phyloP scores from a whole-genome alignment of 2,888 invertebrate species.

The Hemithea aestivaria region DNA sequence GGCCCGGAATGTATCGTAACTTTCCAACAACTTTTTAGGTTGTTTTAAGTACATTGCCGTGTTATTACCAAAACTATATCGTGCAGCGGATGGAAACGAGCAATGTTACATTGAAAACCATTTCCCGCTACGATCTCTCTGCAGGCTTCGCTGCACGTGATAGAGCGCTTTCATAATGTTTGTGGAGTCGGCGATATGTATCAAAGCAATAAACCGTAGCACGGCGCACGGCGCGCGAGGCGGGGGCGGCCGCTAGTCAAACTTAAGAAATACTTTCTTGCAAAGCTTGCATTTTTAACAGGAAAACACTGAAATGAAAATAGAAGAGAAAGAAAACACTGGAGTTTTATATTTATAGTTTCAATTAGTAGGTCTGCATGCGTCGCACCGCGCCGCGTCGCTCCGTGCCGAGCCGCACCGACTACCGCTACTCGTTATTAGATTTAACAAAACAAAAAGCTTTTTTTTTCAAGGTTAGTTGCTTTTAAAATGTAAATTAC shows the following conservation, averaged over 20 bases:
- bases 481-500: constrained; percentile 26
- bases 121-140: constrained; percentile 4
- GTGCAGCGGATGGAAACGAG: constrained; percentile 31
- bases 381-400: constrained; percentile 43
- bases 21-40: constrained; percentile 51
- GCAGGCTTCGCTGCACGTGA: too few relatives aligned
- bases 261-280: constrained; percentile 35
- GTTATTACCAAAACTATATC: constrained; percentile 37
- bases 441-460: constrained; percentile 36
- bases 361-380: constrained; percentile 69
- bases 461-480: constrained; percentile 27
- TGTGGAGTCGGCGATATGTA: constrained; percentile 33
- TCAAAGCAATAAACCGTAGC: constrained; percentile 25
- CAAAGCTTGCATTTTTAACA: constrained; percentile 35
- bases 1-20: constrained; percentile 41
- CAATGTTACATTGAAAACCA: constrained; percentile 20
- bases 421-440: constrained; percentile 42
- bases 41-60: constrained; percentile 58
- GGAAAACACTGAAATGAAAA: constrained; percentile 47
- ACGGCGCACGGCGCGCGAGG: constrained; percentile 14
- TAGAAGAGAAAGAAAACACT: constrained; percentile 51
- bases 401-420: too few relatives aligned
- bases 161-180: constrained; percentile 34
- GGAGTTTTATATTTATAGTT: constrained; percentile 69
- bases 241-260: constrained; percentile 25